phyloP scores from a whole-genome alignment of 2,113 vertebrate species.

The Stegastes partitus region DNA sequence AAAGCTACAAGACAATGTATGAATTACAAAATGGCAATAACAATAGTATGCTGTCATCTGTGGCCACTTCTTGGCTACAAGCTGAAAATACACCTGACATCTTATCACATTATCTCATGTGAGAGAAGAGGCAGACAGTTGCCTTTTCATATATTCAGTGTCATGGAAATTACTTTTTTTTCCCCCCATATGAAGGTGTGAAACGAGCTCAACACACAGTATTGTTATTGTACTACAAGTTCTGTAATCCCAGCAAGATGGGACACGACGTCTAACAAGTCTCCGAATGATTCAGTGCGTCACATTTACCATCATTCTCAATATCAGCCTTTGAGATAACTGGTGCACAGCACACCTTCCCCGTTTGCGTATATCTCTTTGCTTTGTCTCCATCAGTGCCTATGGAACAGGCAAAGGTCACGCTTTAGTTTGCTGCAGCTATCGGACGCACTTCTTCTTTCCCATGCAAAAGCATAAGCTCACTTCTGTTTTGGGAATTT shows the following conservation, averaged over 20 bases:
- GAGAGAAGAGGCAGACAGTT: too few species aligned
- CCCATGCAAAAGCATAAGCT: neutral
- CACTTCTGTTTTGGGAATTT: neutral
- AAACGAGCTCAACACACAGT: neutral
- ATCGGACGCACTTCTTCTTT: neutral
- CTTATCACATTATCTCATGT: too few species aligned
- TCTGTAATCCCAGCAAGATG: neutral
- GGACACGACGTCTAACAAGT: neutral
- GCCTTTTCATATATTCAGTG: too few species aligned
- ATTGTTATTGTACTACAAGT: neutral
- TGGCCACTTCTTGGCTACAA: too few species aligned
- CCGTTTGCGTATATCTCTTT: too few species aligned
- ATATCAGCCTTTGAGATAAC: neutral
- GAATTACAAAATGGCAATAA: too few species aligned
- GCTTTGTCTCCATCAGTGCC: too few species aligned
- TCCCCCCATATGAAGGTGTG: neutral
- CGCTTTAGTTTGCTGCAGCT: neutral
- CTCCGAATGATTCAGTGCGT: neutral
- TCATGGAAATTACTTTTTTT: too few species aligned
- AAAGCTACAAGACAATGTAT: too few species aligned
- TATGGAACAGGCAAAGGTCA: neutral
- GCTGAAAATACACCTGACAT: too few species aligned
- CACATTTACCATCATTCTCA: neutral
- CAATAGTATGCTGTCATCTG: too few species aligned
- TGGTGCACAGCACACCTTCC: neutral